Evolutionary conservation across 2,113 vertebrate species (phyloP).

Genomic region (Pontoporia blainvillei): DNA sequence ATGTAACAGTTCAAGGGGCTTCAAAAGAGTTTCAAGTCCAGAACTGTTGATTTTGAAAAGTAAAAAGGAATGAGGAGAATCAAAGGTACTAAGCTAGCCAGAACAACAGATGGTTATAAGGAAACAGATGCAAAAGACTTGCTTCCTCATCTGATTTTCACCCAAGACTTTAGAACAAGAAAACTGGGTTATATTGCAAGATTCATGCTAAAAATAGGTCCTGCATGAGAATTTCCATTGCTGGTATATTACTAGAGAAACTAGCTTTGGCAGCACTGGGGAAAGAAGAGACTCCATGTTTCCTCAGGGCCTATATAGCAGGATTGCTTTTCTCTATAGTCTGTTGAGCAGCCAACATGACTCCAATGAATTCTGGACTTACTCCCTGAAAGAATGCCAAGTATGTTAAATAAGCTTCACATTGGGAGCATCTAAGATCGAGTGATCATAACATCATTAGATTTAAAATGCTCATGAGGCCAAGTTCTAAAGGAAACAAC

Average conservation of each 20-base stretch:
- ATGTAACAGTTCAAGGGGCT: not conserved
- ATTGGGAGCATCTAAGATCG: conserved; percentile 51
- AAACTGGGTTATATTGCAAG: conserved; percentile 19
- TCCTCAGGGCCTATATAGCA: conserved; percentile 15
- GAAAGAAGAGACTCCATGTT: not conserved
- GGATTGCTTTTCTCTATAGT: conserved; percentile 27
- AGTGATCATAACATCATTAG: conserved; percentile 66
- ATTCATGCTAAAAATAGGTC: conserved; percentile 47
- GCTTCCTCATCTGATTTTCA: conserved; percentile 41
- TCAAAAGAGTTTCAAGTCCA: not conserved
- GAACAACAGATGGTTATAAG: conserved; percentile 34
- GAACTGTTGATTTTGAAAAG: not conserved
- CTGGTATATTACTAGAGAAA: conserved; percentile 36
- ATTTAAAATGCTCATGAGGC: conserved; percentile 59
- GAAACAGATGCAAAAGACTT: not conserved
- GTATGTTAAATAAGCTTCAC: conserved; percentile 59
- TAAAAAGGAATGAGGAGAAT: not conserved
- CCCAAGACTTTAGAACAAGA: conserved; percentile 43
- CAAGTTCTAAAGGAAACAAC: conserved; percentile 47
- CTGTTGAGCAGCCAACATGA: conserved; percentile 45
- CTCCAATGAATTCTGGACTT: conserved; percentile 47
- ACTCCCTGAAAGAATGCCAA: conserved; percentile 57
- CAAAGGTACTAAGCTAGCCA: not conserved
- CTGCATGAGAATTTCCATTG: not conserved
- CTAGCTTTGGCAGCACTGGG: conserved; percentile 20